Percentiles rank a stretch among this genome's conserved stretches.
Evolutionary conservation across 2,888 invertebrate genomes (phyloP).

Genomic region (Cheilosia urbana): DNA sequence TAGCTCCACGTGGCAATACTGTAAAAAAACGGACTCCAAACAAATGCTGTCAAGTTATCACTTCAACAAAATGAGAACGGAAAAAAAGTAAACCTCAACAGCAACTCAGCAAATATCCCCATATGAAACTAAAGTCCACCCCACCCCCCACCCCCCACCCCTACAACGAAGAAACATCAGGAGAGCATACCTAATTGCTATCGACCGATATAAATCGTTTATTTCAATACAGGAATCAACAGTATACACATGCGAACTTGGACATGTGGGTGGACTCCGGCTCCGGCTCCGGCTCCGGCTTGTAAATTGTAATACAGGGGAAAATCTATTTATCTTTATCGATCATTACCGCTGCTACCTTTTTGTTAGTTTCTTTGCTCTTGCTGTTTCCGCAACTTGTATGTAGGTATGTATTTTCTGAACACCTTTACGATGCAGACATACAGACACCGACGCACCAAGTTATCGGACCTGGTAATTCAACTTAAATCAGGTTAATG

Average conservation of each 20-base stretch:
- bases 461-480: constrained; percentile 33
- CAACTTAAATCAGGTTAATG: constrained; percentile 73
- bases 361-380: background rate
- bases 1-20: too few species aligned
- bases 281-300: background rate
- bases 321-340: constrained; percentile 74
- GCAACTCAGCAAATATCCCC: background rate
- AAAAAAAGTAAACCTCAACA: too few species aligned
- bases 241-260: constrained; percentile 29
- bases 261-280: background rate
- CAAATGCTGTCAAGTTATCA: constrained; percentile 21
- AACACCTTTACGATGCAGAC: background rate
- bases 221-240: constrained; percentile 65
- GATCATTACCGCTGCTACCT: constrained; percentile 63
- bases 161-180: constrained; percentile 5
- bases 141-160: background rate
- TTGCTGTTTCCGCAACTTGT: background rate
- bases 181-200: constrained; percentile 57
- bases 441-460: background rate
- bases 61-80: background rate
- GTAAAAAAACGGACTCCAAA: too few species aligned
- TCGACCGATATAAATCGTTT: constrained; percentile 74
- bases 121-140: background rate
- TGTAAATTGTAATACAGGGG: constrained; percentile 46
- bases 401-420: background rate